phyloP scores from a whole-genome alignment of 2,797 vertebrate species.

The Epinephelus malabaricus region DNA sequence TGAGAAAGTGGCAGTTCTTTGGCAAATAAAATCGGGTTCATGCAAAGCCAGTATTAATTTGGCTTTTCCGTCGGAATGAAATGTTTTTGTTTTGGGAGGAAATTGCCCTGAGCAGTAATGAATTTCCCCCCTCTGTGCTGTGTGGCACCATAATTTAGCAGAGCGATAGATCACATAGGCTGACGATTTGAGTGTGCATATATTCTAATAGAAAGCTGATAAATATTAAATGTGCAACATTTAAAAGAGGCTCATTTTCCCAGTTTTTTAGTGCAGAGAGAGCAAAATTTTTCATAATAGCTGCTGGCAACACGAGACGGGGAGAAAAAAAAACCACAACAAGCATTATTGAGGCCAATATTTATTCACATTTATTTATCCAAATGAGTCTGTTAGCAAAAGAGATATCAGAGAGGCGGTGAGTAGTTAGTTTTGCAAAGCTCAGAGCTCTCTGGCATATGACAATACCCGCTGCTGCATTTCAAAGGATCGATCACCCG shows the following conservation, averaged over 20 bases:
- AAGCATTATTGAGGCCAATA: conserved; percentile 71
- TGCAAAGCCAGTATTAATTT: conserved; percentile 88
- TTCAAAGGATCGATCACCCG: conserved; percentile 81
- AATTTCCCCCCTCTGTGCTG: conserved; percentile 83
- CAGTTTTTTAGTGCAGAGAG: conserved; percentile 80
- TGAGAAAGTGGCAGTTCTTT: conserved; percentile 83
- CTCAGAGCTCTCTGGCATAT: conserved; percentile 77
- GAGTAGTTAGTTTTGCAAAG: conserved; percentile 75
- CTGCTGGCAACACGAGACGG: conserved; percentile 75
- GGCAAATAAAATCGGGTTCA: conserved; percentile 87
- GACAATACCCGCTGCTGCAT: conserved; percentile 77
- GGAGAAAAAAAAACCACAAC: conserved; percentile 47
- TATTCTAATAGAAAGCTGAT: conserved; percentile 89
- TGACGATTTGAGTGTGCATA: conserved; percentile 86
- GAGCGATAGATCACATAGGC: conserved; percentile 88
- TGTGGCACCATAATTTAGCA: conserved; percentile 87
- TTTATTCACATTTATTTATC: conserved; percentile 79
- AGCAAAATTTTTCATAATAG: conserved; percentile 78
- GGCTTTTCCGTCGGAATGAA: conserved; percentile 86
- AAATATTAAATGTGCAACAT: conserved; percentile 88
- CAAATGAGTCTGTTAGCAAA: conserved; percentile 83
- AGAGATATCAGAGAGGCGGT: conserved; percentile 77
- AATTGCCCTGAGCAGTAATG: conserved; percentile 89
- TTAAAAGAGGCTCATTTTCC: conserved; percentile 86
- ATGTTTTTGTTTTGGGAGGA: conserved; percentile 90